Conservation (phyloP, 30 jellyfish, hydroid and myxozoan genomes). For the Hydractinia symbiolongicarpus region DNA sequence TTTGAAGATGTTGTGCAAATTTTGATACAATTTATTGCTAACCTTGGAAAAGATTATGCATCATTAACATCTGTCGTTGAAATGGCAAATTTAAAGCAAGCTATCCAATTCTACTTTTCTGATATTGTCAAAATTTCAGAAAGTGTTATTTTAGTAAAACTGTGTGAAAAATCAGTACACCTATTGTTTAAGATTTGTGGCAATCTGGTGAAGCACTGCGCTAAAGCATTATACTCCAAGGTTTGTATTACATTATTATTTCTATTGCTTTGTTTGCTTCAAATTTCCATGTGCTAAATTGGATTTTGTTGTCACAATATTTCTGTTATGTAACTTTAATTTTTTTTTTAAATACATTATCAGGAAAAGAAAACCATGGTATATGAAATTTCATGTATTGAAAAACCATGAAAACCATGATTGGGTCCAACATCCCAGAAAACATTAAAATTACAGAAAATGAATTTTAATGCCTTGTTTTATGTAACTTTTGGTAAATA, state of each 20-base stretch:
- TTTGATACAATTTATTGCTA: slow-evolving; percentile 1
- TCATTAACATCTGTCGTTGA: slow-evolving; percentile 35
- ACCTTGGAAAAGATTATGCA: not conserved
- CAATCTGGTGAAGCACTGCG: slow-evolving; percentile 53
- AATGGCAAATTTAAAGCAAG: slow-evolving; percentile 30
- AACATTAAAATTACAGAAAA: no score
- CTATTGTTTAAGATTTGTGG: slow-evolving; percentile 45
- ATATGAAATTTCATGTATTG: no score
- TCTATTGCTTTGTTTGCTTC: not conserved
- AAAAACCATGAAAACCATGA: no score
- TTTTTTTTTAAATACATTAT: no score
- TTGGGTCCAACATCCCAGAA: no score
- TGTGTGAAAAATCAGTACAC: slow-evolving; percentile 16
- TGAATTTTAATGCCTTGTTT: no score
- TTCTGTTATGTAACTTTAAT: not conserved
- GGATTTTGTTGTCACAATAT: not conserved
- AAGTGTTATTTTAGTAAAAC: slow-evolving; percentile 38
- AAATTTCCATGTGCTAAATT: not conserved
- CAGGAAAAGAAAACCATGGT: no score
- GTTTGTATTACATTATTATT: slow-evolving; percentile 9
- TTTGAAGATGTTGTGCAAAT: slow-evolving; percentile 5
- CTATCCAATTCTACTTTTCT: slow-evolving; percentile 35
- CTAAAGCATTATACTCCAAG: slow-evolving; percentile 51
- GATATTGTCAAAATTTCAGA: slow-evolving; percentile 25
- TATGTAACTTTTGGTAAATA: no score